A percentile compares a stretch with the other conserved stretches of the same genome.
Evolutionary conservation across 1,140 invertebrate species (phyloP).

Genomic region (Luehdorfia chinensis): DNA sequence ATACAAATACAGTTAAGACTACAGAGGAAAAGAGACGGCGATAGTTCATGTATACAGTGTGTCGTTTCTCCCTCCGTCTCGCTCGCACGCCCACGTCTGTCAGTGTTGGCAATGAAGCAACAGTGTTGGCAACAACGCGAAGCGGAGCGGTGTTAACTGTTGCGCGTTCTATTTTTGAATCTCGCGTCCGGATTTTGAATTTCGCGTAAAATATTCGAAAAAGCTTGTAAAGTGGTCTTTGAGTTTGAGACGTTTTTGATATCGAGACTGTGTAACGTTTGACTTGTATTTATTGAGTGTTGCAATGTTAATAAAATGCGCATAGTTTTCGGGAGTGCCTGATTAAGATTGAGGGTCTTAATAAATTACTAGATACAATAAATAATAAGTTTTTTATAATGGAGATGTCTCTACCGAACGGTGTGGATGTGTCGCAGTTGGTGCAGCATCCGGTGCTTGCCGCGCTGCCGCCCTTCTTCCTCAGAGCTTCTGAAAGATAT

Average conservation of each 20-base stretch:
- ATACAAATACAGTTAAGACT: too few species aligned
- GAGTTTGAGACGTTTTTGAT: too few species aligned
- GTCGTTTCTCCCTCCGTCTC: neutral
- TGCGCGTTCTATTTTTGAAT: neutral
- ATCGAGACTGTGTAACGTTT: too few species aligned
- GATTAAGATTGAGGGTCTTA: too few species aligned
- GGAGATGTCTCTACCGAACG: constrained; percentile 86
- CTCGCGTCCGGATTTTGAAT: too few species aligned
- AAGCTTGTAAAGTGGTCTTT: too few species aligned
- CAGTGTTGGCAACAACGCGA: neutral
- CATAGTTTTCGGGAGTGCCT: neutral
- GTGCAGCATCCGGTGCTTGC: constrained; percentile 84
- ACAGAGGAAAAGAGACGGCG: too few species aligned
- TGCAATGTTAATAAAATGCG: neutral
- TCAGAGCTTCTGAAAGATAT: constrained; percentile 7
- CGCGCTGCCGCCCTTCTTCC: constrained; percentile 12
- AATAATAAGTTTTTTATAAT: too few species aligned
- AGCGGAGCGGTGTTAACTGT: neutral
- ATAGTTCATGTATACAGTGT: too few species aligned
- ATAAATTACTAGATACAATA: too few species aligned
- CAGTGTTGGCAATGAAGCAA: neutral
- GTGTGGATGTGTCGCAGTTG: constrained; percentile 88
- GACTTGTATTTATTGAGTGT: too few species aligned
- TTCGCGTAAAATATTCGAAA: neutral
- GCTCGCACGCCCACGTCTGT: neutral